Evolutionary conservation across 2,113 vertebrate genomes (phyloP), one percentile per base, ranked within the genome.

Genomic region (Passer montanus): DNA sequence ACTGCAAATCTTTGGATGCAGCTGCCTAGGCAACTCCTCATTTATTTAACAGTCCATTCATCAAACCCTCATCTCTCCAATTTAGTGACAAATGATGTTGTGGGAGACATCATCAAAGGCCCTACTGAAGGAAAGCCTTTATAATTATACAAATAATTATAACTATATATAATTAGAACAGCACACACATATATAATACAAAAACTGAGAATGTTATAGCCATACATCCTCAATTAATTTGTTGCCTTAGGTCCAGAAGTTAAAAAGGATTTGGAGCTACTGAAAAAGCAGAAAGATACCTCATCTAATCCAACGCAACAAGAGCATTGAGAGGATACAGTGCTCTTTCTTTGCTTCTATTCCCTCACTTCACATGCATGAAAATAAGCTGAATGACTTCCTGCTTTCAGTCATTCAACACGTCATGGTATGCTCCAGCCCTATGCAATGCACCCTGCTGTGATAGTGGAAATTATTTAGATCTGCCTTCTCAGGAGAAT

Each of bases 381-480:
- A 91, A 94, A 83, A 84, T 22, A 87, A 82, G 52, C 8, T 7
- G 31, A 92, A 87, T 37, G 6, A 76, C 58, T 83, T 93, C 58
- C 53, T 66, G 41, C 46, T 82, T 75, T 85, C 69, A 73, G 41
- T 33, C 16, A 35, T 31, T 84, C 1, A 0, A 33, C 59, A 70
- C 59, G 63, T 63, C 89, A 62, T 5, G 13, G 59, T 90, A 59
- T 1, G 0, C 39, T 43, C 50, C 59, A 76, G 46, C 15, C 41
- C 70, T n/a, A 33, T 0, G 0, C 28, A 79, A 46, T 2, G 20
- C 4, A 5, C 15, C 28, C 63, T 67, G 59, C 78, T 87, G 63
- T 12, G 63, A 82, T 5, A 7, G 53, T 76, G 23, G 58, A 95
- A 87, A 87, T 79, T 79, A 89, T 79, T 79, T 58, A 50, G 49